Conservation (phyloP, 2,113 vertebrate species). For the Pantherophis guttatus region DNA sequence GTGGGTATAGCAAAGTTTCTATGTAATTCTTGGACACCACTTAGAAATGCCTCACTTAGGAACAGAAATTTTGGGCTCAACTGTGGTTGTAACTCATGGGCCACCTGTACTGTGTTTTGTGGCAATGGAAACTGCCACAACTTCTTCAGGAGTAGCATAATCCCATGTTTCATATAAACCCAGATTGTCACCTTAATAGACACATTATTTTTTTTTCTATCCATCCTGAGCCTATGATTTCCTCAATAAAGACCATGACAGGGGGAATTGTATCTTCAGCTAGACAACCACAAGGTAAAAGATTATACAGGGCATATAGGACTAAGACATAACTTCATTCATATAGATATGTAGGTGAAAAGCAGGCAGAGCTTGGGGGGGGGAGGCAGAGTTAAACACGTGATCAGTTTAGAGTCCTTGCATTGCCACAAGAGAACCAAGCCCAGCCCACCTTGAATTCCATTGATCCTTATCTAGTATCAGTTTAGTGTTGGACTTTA, state of each 20-base stretch:
- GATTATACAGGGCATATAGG: not conserved
- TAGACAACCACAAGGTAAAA: not conserved
- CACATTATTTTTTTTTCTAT: not conserved
- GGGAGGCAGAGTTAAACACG: not conserved
- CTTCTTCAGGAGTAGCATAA: not conserved
- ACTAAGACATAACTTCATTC: not conserved
- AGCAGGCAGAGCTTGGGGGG: not conserved
- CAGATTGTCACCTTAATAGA: not conserved
- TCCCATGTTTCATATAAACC: not conserved
- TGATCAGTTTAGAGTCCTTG: not conserved
- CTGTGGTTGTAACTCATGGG: not conserved
- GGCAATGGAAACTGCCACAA: not conserved
- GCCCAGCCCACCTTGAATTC: not conserved
- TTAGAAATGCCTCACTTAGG: not conserved
- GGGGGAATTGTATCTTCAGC: not conserved
- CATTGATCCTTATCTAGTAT: not conserved
- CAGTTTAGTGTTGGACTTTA: not conserved
- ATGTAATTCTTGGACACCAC: not conserved
- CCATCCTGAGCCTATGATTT: not conserved
- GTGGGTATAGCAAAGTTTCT: not conserved
- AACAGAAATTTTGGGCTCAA: not conserved
- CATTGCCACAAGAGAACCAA: not conserved
- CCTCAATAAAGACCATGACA: not conserved
- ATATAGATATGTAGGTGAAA: not conserved
- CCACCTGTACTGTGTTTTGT: not conserved